Evolutionary conservation across 2,113 vertebrate genomes (phyloP).

Genomic region (Neolamprologus sp.): DNA sequence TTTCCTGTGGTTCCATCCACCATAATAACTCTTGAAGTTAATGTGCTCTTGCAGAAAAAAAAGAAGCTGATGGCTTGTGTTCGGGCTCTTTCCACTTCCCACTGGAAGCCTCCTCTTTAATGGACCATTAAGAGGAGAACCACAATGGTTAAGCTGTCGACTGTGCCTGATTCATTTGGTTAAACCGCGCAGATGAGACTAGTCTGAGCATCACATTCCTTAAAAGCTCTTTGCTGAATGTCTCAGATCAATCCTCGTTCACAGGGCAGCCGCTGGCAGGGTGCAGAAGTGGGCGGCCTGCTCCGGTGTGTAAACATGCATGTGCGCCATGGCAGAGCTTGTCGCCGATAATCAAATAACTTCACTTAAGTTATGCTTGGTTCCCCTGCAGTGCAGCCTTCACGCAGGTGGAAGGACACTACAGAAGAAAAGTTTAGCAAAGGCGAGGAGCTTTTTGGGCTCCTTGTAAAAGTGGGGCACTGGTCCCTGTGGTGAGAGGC

Average conservation of each 20-base stretch:
- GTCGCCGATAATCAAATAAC: not conserved
- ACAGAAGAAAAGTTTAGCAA: constrained; percentile 53
- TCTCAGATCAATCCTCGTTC: not conserved
- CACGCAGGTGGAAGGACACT: constrained; percentile 10
- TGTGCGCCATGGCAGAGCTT: not conserved
- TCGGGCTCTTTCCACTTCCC: constrained; percentile 33
- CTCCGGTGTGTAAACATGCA: not conserved
- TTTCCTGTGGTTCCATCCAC: not conserved
- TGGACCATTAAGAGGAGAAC: constrained; percentile 51
- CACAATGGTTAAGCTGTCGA: constrained; percentile 51
- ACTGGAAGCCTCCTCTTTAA: constrained; percentile 41
- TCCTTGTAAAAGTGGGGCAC: constrained; percentile 70
- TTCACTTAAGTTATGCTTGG: not conserved
- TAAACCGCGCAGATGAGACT: constrained; percentile 31
- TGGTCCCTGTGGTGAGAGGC: constrained; percentile 64
- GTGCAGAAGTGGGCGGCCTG: not conserved
- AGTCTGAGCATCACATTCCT: constrained; percentile 15
- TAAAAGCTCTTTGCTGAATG: constrained; percentile 10
- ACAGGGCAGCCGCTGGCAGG: not conserved
- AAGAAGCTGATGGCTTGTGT: constrained; percentile 1
- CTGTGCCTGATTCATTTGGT: constrained; percentile 48
- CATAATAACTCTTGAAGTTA: constrained; percentile 3
- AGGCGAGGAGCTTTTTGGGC: constrained; percentile 52
- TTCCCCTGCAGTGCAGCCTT: constrained; percentile 1
- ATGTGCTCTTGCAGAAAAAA: constrained; percentile 18